Evolutionary conservation across 2,888 invertebrate species (phyloP).

Genomic region (Eueremaeus valkanovi): DNA sequence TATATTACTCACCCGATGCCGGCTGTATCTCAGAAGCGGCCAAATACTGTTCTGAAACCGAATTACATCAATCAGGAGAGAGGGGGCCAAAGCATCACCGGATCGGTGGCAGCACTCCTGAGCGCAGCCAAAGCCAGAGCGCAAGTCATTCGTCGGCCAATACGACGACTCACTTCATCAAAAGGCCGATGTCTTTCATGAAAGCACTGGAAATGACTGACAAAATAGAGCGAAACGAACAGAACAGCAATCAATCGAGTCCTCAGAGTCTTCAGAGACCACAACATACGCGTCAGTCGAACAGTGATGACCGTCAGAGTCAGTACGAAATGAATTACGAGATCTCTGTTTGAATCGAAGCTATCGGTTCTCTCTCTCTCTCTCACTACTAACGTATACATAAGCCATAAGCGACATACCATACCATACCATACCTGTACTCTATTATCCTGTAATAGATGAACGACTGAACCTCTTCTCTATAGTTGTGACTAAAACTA

Average conservation of each 20-base stretch:
- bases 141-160: conserved; percentile 30
- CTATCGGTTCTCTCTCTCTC: too few relatives aligned
- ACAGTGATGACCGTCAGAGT: conserved; percentile 40
- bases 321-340: conserved; percentile 48
- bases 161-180: background rate
- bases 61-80: conserved; percentile 39
- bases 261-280: too few relatives aligned
- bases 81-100: background rate
- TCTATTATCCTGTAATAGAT: too few relatives aligned
- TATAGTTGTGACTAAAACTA: too few relatives aligned
- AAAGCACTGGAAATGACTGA: conserved; percentile 53
- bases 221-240: conserved; percentile 47
- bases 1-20: conserved; percentile 42
- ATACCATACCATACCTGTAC: too few relatives aligned
- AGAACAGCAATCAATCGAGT: conserved; percentile 5
- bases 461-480: too few relatives aligned
- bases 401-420: too few relatives aligned
- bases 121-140: too few relatives aligned
- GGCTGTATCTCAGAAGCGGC: conserved; percentile 19
- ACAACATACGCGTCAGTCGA: conserved; percentile 9
- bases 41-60: conserved; percentile 47
- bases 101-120: conserved; percentile 14
- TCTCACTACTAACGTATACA: too few relatives aligned
- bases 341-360: conserved; percentile 46
- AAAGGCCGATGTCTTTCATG: conserved; percentile 53